A percentile compares a stretch with the other conserved stretches of the same genome.
These are phyloP conservation scores for Manduca sexta DNA, from an alignment of 1,140 invertebrate species.

Conservation along the genomic window DNA sequence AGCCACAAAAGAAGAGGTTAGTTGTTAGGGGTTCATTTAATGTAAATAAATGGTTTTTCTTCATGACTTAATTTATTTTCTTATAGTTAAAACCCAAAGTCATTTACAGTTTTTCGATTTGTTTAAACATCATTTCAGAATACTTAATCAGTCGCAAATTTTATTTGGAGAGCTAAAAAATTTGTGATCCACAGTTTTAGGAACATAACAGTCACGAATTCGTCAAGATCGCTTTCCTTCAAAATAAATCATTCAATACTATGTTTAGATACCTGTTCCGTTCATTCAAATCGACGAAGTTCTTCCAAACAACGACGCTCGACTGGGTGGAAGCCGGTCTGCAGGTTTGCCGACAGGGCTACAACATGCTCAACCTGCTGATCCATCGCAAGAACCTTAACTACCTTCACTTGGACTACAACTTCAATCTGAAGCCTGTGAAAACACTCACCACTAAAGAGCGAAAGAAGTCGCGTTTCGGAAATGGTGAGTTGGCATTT, in stretches of 20 bases:
- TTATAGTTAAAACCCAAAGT: too few species aligned
- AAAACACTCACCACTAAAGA: constrained; percentile 99
- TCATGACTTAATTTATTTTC: too few species aligned
- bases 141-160: too few species aligned
- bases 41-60: too few species aligned
- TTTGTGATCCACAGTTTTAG: too few species aligned
- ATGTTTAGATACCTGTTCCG: constrained; percentile 88
- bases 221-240: too few species aligned
- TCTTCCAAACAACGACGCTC: constrained; percentile 99
- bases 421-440: constrained; percentile 99
- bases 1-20: constrained; percentile 97
- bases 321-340: constrained; percentile 99
- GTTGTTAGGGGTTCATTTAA: constrained; percentile 9
- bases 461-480: constrained; percentile 99
- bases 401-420: constrained; percentile 99
- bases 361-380: constrained; percentile 99
- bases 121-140: too few species aligned
- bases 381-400: constrained; percentile 99
- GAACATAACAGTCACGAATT: too few species aligned
- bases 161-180: too few species aligned
- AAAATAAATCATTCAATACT: too few species aligned
- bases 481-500: constrained; percentile 84
- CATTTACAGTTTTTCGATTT: too few species aligned
- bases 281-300: constrained; percentile 99
- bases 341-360: constrained; percentile 98